Base-by-base conservation (phyloP, 2,888 invertebrate species). In the Euzophera pinguis region DNA sequence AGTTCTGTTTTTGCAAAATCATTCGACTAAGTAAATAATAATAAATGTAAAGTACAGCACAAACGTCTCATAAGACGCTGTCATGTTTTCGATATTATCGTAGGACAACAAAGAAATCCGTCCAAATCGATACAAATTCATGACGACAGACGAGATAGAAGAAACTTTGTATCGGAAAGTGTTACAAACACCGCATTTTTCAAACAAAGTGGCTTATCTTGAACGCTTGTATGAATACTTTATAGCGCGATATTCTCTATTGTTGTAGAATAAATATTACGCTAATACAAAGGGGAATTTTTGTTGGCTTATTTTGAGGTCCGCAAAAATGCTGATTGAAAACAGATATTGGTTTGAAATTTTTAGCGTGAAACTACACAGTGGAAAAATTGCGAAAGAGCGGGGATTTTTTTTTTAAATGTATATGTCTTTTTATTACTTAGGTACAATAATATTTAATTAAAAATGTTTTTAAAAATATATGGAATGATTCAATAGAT, bases 201-300 rank as follows among this genome's bases (percentile, higher is more conserved):
- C 49, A 49, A 17, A 35, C 35, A 47, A 48, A 48, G 48, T 49
- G 39, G 39, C 49, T 49, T 49, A 39, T 39, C 13, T 14, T 39
- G 49, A 49, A 49, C 29, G 39, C 49, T 14, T 39, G 49, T 49
- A 49, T 49, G 49, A 49, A 48, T 48, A 38, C 38, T 38, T 48
- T 48, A 50, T 29, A 14, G n/a, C 14, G 6, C 35, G 7, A 38
- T 39, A 49, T 14, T 38, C 39, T 49, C 16, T 38, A 50, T 50
- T 39, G 49, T 32, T 13, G 14, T 17, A 37, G 17, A 16, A 34
- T 29, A 32, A 32, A 32, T 47, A 41, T 35, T 47, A 22, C 34
- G 32, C 37, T 32, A 27, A 41, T 34, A 50, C 50, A 42, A 51
- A 42, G 34, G 27, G n/a, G 16, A 37, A 32, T 1, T 45, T 45